Conservation (phyloP, 2,797 vertebrate genomes). For the Artibeus lituratus region DNA sequence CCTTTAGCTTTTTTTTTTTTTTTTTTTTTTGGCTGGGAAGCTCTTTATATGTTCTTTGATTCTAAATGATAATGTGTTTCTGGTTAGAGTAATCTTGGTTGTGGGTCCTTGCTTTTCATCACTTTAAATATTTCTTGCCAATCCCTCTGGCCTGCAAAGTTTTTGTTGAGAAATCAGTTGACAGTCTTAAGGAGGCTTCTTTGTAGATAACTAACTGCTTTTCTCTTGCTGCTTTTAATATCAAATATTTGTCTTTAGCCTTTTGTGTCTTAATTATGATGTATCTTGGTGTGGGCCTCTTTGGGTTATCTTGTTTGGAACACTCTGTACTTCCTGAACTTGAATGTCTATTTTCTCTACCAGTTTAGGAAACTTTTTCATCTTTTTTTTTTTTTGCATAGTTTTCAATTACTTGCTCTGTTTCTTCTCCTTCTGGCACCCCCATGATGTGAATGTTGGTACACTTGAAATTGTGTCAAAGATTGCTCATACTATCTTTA, state of each 20-base stretch:
- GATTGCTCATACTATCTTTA: not conserved
- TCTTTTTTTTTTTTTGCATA: not conserved
- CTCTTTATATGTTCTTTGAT: too few species aligned
- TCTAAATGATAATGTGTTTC: too few species aligned
- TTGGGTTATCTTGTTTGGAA: not conserved
- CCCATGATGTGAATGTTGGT: not conserved
- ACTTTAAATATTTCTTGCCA: not conserved
- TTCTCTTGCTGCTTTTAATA: not conserved
- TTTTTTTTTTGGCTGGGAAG: too few species aligned
- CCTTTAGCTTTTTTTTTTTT: too few species aligned
- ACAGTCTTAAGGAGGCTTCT: not conserved
- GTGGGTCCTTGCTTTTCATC: not conserved
- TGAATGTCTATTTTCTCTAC: not conserved
- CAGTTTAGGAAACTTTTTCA: not conserved
- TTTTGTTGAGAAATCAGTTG: not conserved
- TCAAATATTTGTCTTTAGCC: not conserved
- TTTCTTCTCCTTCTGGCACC: not conserved
- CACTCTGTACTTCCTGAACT: not conserved
- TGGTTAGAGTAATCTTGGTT: not conserved
- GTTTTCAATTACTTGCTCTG: not conserved
- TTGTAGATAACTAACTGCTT: not conserved
- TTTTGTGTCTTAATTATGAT: not conserved
- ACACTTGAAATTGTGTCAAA: not conserved
- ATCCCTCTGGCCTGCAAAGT: not conserved
- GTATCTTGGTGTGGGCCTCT: not conserved